Percentiles rank a stretch among this genome's conserved stretches.
phyloP scores from a whole-genome alignment of 2,888 invertebrate species.

The Epistrophe eligans region DNA sequence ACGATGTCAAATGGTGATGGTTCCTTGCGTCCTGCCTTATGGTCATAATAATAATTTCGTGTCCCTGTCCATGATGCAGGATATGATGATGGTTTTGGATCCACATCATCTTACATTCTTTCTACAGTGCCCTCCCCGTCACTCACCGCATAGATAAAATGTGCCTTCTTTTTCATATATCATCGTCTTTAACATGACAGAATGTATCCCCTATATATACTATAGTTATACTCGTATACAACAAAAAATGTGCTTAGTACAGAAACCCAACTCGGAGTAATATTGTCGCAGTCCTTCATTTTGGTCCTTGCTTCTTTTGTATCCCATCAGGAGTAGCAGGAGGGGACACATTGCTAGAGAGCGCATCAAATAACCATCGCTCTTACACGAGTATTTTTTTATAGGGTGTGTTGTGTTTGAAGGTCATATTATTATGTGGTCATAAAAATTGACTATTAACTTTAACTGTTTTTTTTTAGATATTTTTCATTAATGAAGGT shows the following conservation, averaged over 20 bases:
- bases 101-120: constrained; percentile 39
- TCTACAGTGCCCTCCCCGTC: constrained; percentile 7
- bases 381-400: constrained; percentile 47
- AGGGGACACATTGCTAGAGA: background rate
- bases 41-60: constrained; percentile 37
- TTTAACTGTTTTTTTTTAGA: background rate
- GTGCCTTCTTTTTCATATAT: constrained; percentile 53
- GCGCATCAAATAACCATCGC: constrained; percentile 67
- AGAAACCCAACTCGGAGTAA: constrained; percentile 55
- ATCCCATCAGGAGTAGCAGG: background rate
- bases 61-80: constrained; percentile 25
- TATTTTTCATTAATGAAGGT: background rate
- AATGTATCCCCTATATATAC: constrained; percentile 20
- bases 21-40: constrained; percentile 35
- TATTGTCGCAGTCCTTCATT: constrained; percentile 66
- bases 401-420: constrained; percentile 21
- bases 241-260: constrained; percentile 20
- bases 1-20: constrained; percentile 23
- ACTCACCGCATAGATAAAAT: constrained; percentile 30
- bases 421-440: background rate
- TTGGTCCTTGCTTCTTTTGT: constrained; percentile 31
- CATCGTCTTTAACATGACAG: constrained; percentile 50
- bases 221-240: background rate
- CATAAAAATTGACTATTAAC: background rate
- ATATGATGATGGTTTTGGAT: constrained; percentile 17